A percentile compares a stretch with the other conserved stretches of the same genome.
Evolutionary conservation across 2,113 vertebrate genomes (phyloP).

Genomic region (Tupaia tana): DNA sequence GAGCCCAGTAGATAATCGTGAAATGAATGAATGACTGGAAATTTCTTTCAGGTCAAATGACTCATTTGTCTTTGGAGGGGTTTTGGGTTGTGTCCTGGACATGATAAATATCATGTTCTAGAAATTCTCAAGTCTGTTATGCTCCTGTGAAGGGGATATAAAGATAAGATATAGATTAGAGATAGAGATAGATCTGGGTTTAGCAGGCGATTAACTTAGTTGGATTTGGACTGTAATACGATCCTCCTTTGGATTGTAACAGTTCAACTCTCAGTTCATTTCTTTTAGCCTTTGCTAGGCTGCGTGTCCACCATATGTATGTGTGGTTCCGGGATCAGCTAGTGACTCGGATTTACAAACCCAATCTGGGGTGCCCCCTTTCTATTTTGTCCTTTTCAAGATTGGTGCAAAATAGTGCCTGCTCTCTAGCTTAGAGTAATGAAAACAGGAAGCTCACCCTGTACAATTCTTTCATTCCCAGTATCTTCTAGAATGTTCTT

Average conservation of each 20-base stretch:
- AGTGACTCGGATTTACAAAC: background rate
- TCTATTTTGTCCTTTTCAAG: background rate
- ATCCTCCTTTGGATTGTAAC: background rate
- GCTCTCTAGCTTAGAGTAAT: background rate
- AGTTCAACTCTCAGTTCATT: background rate
- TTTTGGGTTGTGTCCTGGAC: background rate
- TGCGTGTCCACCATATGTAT: background rate
- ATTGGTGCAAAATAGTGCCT: background rate
- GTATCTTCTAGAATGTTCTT: background rate
- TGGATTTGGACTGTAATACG: fast-evolving
- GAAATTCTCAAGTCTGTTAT: background rate
- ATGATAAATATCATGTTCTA: background rate
- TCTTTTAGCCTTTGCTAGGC: background rate
- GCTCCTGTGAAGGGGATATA: background rate
- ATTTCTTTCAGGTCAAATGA: background rate
- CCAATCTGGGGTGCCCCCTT: background rate
- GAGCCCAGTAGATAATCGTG: too few species aligned
- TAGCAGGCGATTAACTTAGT: background rate
- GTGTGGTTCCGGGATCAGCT: background rate
- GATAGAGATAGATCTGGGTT: background rate
- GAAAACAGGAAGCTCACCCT: background rate
- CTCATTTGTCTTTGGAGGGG: background rate
- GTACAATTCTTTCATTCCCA: background rate
- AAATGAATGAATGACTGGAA: background rate
- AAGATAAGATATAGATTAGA: background rate